Base-by-base conservation (phyloP, 2,888 invertebrate species). In the Rambutsinella grinnellia region DNA sequence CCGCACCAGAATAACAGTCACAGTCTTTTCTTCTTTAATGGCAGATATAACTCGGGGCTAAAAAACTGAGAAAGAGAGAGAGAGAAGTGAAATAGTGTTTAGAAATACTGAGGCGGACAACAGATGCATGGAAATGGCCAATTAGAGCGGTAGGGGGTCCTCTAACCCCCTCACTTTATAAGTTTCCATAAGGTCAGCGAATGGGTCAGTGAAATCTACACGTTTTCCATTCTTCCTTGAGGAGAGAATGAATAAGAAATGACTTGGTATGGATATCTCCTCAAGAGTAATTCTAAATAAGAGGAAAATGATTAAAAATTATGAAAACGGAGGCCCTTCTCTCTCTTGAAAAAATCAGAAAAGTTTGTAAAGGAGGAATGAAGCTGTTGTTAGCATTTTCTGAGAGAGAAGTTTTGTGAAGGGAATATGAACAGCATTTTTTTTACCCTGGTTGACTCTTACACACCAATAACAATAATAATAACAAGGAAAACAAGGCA, bases 121-220 rank as follows among this genome's bases (percentile, higher is more conserved):
- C 82, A 83, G 82, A 81, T 83, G 83, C 82, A 83, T 83, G 82
- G 83, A 83, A 83, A 83, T 83, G 82, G 81, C 83, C 83, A 81
- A 83, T 83, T 83, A 82, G 80, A 79, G 76, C 82, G 79, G 82
- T 81, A 80, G 81, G 83, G 82, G 82, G 82, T 63, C 79, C 79
- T 79, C 80, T 82, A 81, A 82, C 81, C 81, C 82, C 83, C 82
- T 82, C 83, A 81, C 82, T 82, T 28, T 71, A 70, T 76, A 61
- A 68, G 44, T 60, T 82, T 80, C 82, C 82, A 82, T 82, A 81
- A 81, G 83, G 83, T 82, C 82, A 82, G 78, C 74, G 57, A 76
- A 74, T 78, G 81, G 83, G 81, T 81, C 83, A 81, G 74, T 70
- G 47, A 61, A 63, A 81, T 81, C 82, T 79, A 79, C 82, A 81